phyloP scores from a whole-genome alignment of 1,140 invertebrate genomes.

The Musca domestica region DNA sequence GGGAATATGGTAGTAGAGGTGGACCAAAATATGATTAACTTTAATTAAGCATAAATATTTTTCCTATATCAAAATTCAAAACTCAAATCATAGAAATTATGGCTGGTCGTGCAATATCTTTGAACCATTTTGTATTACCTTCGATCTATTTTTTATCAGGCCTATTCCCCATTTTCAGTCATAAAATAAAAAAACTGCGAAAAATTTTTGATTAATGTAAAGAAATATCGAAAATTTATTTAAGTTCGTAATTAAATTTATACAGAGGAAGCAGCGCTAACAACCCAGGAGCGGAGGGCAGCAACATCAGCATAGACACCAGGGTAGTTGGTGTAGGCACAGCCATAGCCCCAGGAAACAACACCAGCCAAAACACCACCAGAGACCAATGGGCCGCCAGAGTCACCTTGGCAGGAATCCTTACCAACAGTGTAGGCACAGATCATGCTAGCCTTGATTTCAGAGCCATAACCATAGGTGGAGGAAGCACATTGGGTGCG shows the following conservation, averaged over 20 bases:
- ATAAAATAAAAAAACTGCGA: not conserved
- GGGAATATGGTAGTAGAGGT: too few relatives aligned
- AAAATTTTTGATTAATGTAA: not conserved
- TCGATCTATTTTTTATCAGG: not conserved
- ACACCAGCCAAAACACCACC: slow-evolving; percentile 56
- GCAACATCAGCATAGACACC: slow-evolving; percentile 63
- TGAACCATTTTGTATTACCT: too few relatives aligned
- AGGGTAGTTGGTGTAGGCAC: slow-evolving; percentile 56
- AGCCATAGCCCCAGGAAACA: slow-evolving; percentile 63
- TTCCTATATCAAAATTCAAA: too few relatives aligned
- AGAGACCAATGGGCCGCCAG: slow-evolving; percentile 56
- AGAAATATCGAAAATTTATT: slow-evolving; percentile 8
- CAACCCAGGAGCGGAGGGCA: slow-evolving; percentile 46
- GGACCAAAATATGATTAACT: too few relatives aligned
- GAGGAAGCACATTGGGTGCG: slow-evolving; percentile 31
- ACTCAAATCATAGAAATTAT: too few relatives aligned
- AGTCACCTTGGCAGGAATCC: slow-evolving; percentile 52
- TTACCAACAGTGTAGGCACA: slow-evolving; percentile 48
- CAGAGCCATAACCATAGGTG: slow-evolving; percentile 30
- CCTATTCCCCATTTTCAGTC: not conserved
- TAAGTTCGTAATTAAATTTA: not conserved
- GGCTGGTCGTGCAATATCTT: too few relatives aligned
- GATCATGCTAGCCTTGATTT: slow-evolving; percentile 48
- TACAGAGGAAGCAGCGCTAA: not conserved
- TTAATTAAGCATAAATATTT: too few relatives aligned